Base-by-base conservation (phyloP, 2,888 invertebrate species). In the Synanthedon andrenaeformis region DNA sequence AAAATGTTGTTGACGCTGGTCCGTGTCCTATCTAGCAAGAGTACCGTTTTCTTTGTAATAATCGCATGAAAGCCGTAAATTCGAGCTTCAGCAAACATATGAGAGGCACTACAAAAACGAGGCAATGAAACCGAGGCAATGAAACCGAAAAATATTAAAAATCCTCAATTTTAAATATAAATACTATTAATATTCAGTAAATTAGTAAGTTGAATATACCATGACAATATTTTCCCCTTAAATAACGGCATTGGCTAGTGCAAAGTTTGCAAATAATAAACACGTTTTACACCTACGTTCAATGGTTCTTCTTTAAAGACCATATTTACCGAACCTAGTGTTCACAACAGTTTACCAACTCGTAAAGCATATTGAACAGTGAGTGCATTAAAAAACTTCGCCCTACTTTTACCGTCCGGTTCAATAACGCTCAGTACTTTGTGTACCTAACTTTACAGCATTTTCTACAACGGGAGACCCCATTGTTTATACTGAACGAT, bases 401-500 rank as follows among this genome's bases (percentile, higher is more conserved):
- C 61, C 63, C 62, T 61, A 64, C 63, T 70, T 65, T 65, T 58
- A 56, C 59, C 62, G 65, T 64, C 66, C 59, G 57, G 58, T 64
- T 64, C 67, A 68, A 72, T 70, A 66, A 61, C 53, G 56, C 58
- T 62, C 57, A 60, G 54, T 59, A 61, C 56, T 56, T 59, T 56
- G 41, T 63, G 55, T 54, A 56, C 61, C 58, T 54, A 56, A 59
- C 53, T 64, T 62, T 59, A 63, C 59, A 56, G 58, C 53, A 56
- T 52, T 58, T 61, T 60, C 53, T 58, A 57, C 61, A 66, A 61
- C 59, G 58, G 69, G 67, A 71, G 68, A 63, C 59, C 49, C 59
- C 69, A 75, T 82, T 85, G 84, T 84, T 82, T 82, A 75, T 70
- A 68, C 65, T 67, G 67, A 61, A 63, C 62, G 66, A 69, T 70